Percentiles rank a stretch among this genome's conserved stretches.
phyloP scores from a whole-genome alignment of 2,888 invertebrate genomes.

The Chelonus formosanus region DNA sequence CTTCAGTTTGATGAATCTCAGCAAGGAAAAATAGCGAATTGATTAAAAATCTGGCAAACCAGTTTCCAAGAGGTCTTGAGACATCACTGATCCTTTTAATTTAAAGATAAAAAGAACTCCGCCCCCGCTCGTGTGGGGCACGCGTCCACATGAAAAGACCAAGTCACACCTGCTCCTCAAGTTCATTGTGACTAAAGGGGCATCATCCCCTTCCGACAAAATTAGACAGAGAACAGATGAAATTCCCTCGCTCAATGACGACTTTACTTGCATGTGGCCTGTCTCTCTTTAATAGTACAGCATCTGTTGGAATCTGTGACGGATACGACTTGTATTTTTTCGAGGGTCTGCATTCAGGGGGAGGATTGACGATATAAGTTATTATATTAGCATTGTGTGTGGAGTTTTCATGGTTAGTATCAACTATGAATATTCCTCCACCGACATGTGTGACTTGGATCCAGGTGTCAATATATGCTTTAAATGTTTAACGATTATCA shows the following conservation, averaged over 20 bases:
- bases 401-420: conserved; percentile 2
- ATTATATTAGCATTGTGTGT: conserved; percentile 8
- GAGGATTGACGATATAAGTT: conserved; percentile 18
- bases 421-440: no score
- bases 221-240: conserved; percentile 40
- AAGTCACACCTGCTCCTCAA: conserved; percentile 60
- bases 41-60: no score
- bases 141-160: conserved; percentile 51
- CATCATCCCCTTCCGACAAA: conserved; percentile 56
- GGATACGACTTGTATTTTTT: conserved; percentile 12
- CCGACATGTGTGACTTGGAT: conserved; percentile 3
- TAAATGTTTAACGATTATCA: conserved; percentile 4
- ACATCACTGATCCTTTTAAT: no score
- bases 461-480: conserved; percentile 8
- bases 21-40: no score
- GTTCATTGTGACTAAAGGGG: conserved; percentile 50
- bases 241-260: neutral
- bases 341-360: neutral
- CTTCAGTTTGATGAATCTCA: no score
- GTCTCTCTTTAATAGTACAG: conserved; percentile 28
- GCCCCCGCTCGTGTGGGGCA: conserved; percentile 66
- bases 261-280: no score
- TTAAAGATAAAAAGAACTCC: conserved; percentile 44
- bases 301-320: conserved; percentile 61
- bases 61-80: no score